Conservation (phyloP, 1,140 invertebrate species). For the Chlorops oryzae region DNA sequence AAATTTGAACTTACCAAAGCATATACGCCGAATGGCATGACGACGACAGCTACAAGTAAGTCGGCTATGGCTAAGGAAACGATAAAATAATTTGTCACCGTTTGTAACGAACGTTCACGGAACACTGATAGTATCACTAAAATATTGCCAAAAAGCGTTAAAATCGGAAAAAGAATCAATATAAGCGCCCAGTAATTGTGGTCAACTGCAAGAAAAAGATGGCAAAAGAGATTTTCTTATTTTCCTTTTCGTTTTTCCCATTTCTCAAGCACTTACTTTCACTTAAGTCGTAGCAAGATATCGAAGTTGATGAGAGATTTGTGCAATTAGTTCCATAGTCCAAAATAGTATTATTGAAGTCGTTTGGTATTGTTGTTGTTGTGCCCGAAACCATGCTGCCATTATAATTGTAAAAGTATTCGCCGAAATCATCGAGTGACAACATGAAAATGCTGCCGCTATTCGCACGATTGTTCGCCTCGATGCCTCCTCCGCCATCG, state of each 20-base stretch:
- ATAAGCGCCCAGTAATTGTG: constrained; percentile 80
- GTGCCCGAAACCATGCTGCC: constrained; percentile 34
- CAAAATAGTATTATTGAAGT: constrained; percentile 13
- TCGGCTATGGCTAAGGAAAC: constrained; percentile 96
- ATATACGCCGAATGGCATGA: constrained; percentile 98
- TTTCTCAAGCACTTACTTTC: constrained; percentile 1
- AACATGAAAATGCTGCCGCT: constrained; percentile 51
- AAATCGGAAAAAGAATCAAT: constrained; percentile 81
- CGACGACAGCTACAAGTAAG: constrained; percentile 88
- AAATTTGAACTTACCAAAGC: constrained; percentile 71
- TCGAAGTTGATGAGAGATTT: constrained; percentile 7
- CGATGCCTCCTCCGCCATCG: not conserved
- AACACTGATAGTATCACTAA: constrained; percentile 92
- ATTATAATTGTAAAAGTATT: constrained; percentile 54
- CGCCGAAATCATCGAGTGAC: constrained; percentile 56
- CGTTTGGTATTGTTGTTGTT: constrained; percentile 19
- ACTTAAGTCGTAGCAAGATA: constrained; percentile 7
- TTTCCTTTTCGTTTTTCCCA: not conserved
- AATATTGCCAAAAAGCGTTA: constrained; percentile 94
- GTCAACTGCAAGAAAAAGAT: constrained; percentile 37
- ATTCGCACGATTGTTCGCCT: not conserved
- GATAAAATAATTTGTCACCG: constrained; percentile 98
- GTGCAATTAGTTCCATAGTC: constrained; percentile 23
- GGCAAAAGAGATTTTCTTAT: not conserved
- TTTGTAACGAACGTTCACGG: constrained; percentile 82